Base-by-base conservation (phyloP, 2,888 invertebrate species). In the Trachelus stipa region DNA sequence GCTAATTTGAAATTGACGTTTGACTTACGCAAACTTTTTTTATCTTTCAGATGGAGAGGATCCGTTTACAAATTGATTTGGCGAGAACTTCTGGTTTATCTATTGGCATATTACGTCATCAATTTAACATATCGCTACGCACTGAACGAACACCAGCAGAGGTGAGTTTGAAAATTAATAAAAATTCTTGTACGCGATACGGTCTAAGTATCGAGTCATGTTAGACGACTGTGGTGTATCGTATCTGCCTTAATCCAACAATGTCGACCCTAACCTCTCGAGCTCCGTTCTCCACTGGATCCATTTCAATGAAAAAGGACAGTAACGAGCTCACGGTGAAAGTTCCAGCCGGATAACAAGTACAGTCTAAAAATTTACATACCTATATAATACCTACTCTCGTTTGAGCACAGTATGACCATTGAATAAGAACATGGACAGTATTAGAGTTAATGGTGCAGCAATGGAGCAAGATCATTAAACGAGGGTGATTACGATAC, bases 41-140 rank as follows among this genome's bases (percentile, higher is more conserved):
- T 88, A 88, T 89, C 90, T 89, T 94, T 76, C 95, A 97, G 98
- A 94, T 98, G 98, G 98, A 94, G 96, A 90, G 98, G 98, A 88
- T 98, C 98, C 91, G 97, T 98, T 71, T 98, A 98, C 94, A 98
- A 98, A 94, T 92, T 98, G 91, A 95, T 98, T 83, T 98, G 98
- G 97, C 95, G 97, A 87, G 98, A 98, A 93, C 93, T 98, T 83
- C 92, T 97, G 89, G 96, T 97, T 79, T 98, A 98, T 92, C 94
- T 97, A 90, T 93, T 95, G 86, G 92, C 97, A 85, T 98, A 97
- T 93, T 97, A 96, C 92, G 94, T 95, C 86, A 96, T 98, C 90
- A 98, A 97, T 92, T 92, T 97, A 86, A 92, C 96, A 84, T 98
- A 98, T 93, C 95, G 98, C 92, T 96, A 95, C 91, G 96, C 94